Evolutionary conservation across 2,797 vertebrate species (phyloP).

Genomic region (Psittacula echo): DNA sequence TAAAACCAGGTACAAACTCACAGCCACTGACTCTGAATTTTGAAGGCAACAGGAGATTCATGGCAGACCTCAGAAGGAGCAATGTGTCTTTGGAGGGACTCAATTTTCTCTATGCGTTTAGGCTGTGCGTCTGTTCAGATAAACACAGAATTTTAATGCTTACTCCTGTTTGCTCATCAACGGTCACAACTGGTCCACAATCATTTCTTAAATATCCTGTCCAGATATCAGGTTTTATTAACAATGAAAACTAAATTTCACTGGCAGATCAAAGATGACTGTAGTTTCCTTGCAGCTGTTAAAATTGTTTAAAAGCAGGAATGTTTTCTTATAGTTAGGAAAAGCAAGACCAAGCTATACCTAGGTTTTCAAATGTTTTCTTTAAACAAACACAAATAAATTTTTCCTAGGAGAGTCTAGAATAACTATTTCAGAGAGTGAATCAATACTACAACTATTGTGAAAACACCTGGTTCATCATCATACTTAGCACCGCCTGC

Average conservation of each 20-base stretch:
- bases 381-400: constrained; percentile 24
- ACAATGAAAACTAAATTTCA: constrained; percentile 40
- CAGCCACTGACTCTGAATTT: neutral
- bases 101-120: neutral
- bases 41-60: neutral
- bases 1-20: neutral
- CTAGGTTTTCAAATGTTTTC: constrained; percentile 22
- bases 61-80: neutral
- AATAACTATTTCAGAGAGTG: neutral
- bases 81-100: neutral
- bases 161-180: neutral
- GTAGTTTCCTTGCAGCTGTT: constrained; percentile 4
- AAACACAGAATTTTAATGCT: neutral
- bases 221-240: constrained; percentile 49
- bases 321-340: neutral
- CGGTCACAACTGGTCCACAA: neutral
- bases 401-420: constrained; percentile 27
- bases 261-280: constrained; percentile 27
- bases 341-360: constrained; percentile 2
- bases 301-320: constrained; percentile 26
- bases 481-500: neutral
- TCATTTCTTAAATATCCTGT: neutral
- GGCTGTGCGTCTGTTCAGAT: neutral
- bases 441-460: neutral
- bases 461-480: neutral